Evolutionary conservation across 2,888 invertebrate species (phyloP).

Genomic region (Stenchaetothrips biformis): DNA sequence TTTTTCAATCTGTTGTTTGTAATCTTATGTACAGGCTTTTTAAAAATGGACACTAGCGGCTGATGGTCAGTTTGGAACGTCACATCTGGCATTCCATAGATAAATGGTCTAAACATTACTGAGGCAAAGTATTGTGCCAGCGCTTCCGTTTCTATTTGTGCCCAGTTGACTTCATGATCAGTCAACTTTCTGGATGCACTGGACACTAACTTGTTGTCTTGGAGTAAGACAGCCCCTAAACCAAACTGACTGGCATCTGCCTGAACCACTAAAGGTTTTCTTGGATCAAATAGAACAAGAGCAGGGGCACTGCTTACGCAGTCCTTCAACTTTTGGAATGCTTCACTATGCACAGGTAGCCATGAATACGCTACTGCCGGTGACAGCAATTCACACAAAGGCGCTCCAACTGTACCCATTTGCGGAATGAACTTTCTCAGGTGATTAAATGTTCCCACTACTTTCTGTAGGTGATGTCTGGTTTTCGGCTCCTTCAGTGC

Average conservation of each 20-base stretch:
- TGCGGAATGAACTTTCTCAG: neutral
- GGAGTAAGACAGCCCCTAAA: conserved; percentile 29
- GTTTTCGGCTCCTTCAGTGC: conserved; percentile 8
- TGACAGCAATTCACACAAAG: neutral
- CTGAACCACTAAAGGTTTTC: conserved; percentile 30
- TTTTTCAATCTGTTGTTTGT: no score
- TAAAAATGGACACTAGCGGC: no score
- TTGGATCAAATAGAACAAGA: conserved; percentile 29
- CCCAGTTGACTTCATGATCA: conserved; percentile 28
- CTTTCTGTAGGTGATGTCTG: conserved; percentile 11
- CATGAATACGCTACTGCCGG: neutral
- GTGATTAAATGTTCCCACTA: neutral
- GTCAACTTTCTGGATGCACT: conserved; percentile 31
- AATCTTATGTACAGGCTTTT: no score
- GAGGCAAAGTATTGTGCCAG: conserved; percentile 14
- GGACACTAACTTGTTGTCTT: conserved; percentile 31
- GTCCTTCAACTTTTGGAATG: no score
- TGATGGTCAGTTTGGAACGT: no score
- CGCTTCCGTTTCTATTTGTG: conserved; percentile 33
- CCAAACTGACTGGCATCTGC: conserved; percentile 31
- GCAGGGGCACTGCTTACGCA: conserved; percentile 27
- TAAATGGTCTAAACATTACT: neutral
- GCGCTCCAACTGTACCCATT: neutral
- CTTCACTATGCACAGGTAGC: neutral
- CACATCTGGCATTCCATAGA: neutral